Evolutionary conservation across 2,888 invertebrate genomes (phyloP).

Genomic region (Zygaena filipendulae): DNA sequence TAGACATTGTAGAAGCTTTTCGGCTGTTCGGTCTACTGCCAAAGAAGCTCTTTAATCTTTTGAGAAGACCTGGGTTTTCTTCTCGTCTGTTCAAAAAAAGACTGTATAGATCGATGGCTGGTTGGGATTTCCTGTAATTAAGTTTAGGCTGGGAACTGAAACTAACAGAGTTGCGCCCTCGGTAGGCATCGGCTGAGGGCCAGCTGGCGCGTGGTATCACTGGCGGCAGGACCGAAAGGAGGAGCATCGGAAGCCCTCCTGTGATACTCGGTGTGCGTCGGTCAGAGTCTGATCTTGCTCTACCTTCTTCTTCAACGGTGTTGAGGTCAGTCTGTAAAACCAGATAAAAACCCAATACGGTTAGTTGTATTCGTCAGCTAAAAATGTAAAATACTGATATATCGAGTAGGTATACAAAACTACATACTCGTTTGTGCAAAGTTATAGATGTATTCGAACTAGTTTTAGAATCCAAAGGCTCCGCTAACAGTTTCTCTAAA

Average conservation of each 20-base stretch:
- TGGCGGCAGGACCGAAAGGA: conserved; percentile 78
- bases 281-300: conserved; percentile 22
- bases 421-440: conserved; percentile 36
- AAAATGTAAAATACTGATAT: too few species aligned
- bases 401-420: background rate
- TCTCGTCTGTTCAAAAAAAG: conserved; percentile 66
- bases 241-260: conserved; percentile 75
- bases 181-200: conserved; percentile 77
- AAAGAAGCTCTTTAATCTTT: conserved; percentile 70
- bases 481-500: conserved; percentile 75
- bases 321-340: conserved; percentile 48
- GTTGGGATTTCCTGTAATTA: conserved; percentile 65
- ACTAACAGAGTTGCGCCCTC: conserved; percentile 70
- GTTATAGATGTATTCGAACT: conserved; percentile 63
- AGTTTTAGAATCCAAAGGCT: conserved; percentile 68
- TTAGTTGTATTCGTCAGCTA: too few species aligned
- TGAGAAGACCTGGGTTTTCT: conserved; percentile 64
- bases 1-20: conserved; percentile 75
- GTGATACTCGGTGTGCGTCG: conserved; percentile 73
- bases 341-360: too few species aligned
- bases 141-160: conserved; percentile 75
- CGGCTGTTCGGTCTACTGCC: conserved; percentile 73
- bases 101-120: conserved; percentile 69
- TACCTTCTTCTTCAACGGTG: conserved; percentile 52
- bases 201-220: conserved; percentile 81